Conservation (phyloP, 2,888 invertebrate species). For the Octonoba sinensis region DNA sequence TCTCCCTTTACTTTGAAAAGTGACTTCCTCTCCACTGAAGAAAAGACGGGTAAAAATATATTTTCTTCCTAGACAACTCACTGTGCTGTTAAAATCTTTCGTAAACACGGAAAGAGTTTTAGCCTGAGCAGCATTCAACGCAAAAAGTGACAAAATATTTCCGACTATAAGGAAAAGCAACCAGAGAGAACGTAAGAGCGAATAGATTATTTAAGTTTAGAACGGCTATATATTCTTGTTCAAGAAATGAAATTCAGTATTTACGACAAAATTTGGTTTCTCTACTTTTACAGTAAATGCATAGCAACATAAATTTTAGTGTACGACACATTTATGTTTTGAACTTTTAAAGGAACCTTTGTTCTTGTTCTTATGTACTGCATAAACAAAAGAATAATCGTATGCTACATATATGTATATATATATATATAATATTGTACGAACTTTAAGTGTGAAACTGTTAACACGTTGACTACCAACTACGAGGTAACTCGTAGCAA, state of each 20-base stretch:
- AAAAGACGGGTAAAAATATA: constrained; percentile 11
- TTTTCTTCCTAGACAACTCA: constrained; percentile 17
- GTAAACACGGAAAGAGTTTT: constrained; percentile 58
- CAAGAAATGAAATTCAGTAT: background rate
- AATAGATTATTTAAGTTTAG: constrained; percentile 34
- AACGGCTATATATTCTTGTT: constrained; percentile 19
- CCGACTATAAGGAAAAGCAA: constrained; percentile 21
- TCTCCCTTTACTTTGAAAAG: constrained; percentile 3
- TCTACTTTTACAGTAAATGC: too few species aligned
- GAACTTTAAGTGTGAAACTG: too few species aligned
- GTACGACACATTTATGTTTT: too few species aligned
- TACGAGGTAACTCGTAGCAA: too few species aligned
- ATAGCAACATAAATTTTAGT: too few species aligned
- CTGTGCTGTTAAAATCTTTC: constrained; percentile 35
- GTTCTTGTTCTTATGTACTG: too few species aligned
- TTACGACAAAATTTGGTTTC: constrained; percentile 11
- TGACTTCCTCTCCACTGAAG: constrained; percentile 9
- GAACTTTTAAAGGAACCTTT: too few species aligned
- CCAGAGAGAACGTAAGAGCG: constrained; percentile 29
- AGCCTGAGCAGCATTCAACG: constrained; percentile 29
- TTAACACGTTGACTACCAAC: too few species aligned
- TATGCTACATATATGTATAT: too few species aligned
- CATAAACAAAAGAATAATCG: too few species aligned
- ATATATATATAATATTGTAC: too few species aligned
- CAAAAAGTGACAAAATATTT: constrained; percentile 54